Base-by-base conservation (phyloP, 2,888 invertebrate species). In the Lasioglossum figueresi region DNA sequence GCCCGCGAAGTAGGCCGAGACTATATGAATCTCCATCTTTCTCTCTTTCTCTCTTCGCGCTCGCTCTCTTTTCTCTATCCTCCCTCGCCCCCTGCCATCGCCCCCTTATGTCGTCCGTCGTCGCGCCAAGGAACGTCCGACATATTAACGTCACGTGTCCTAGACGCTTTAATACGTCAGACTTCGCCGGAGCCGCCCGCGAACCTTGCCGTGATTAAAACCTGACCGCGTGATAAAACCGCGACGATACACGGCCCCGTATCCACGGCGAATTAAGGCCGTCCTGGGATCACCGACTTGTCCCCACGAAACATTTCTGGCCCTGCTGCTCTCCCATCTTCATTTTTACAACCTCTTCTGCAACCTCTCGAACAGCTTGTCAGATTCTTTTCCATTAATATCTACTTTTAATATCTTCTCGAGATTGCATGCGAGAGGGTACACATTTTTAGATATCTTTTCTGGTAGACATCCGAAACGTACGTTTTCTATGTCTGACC, bases 91-190 rank as follows among this genome's bases (percentile, higher is more conserved):
- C 8, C 37, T 37, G 23, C 63, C 40, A 12, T 63, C 63, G 37
- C 68, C 59, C 82, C 86, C 84, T 83, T 84, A 76, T 76, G 70
- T 78, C 48, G 74, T 40, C 27, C 31, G 59, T 68, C 74, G 52
- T 23, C 75, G 77, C 76, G 63, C 63, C 73, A 70, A 77, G 76
- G 72, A 83, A 56, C 81, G 72, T 74, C 85, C 85, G 87, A 89
- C 83, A 88, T 90, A 90, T 85, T 83, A 83, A 89, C 82, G 90
- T 88, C 89, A 80, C 85, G 80, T 80, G 84, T 88, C 89, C 76
- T 82, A 71, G 83, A 56, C 34, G 82, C 71, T 88, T 83, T 89
- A 88, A 90, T 89, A 88, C 76, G 79, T 90, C 86, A 84, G 34
- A 19, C n/a, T 68, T 37, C 78, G 72, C 23, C 77, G n/a, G 52